Base-by-base conservation (phyloP, 2,797 vertebrate species). In the Paratrypauchen microcephalus region DNA sequence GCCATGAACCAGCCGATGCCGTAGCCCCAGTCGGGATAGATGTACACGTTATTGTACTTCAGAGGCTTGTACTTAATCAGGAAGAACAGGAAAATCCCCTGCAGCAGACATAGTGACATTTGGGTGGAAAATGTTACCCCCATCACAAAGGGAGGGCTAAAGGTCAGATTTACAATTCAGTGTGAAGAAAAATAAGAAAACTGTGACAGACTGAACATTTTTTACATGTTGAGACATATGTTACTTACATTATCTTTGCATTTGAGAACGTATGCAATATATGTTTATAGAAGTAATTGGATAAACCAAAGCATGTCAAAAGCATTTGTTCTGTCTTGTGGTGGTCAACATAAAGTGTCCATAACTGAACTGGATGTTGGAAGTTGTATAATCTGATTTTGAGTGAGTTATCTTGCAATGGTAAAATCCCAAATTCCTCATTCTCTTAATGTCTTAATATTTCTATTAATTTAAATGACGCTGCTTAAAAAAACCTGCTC, bases 1-100 rank as follows among this genome's bases (percentile, higher is more conserved):
- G 97, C 97, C 97, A 99, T 98, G 88, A 96, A 95, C 97, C 97
- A 99, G 18, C 97, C 97, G 0, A 99, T 96, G 2, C 95, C 96
- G 0, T 99, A 98, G 75, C 97, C 97, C 97, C 97, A 99, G 89
- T 96, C 91, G 0, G 97, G 97, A 78, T 99, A 99, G 2, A 90
- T 96, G 83, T 99, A 99, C 47, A 96, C 76, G 0, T 99, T 99
- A 90, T 99, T 99, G 89, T 99, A 99, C 82, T 97, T 99, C 78
- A 99, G 91, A 0, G 97, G 97, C 76, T 97, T 99, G 88, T 99
- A 99, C 78, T 97, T 99, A 84, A 99, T 96, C 88, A 99, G 86
- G 91, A 98, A 99, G 86, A 99, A 99, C 71, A 99, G 93, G 90
- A 99, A 99, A 83, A 98, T 99, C 15, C 88, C 95, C 97, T 99